Evolutionary conservation across 1,140 invertebrate species (phyloP).

Genomic region (Cataglyphis hispanica): DNA sequence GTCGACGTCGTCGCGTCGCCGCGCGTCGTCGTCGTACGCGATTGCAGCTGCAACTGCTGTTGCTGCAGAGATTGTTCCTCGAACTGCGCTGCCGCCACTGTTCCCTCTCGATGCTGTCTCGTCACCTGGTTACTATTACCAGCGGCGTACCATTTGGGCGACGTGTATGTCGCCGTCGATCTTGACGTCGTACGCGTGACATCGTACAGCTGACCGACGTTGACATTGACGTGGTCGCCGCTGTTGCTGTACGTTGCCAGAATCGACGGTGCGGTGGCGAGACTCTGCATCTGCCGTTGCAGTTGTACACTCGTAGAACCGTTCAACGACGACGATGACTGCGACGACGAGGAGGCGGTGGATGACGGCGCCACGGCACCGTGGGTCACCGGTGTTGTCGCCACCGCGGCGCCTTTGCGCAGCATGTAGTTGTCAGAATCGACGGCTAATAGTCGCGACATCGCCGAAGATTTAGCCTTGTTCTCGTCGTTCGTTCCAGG

Average conservation of each 20-base stretch:
- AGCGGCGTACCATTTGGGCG: constrained; percentile 40
- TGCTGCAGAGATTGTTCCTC: constrained; percentile 31
- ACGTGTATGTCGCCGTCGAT: constrained; percentile 1
- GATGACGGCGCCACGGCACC: constrained; percentile 33
- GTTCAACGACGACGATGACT: constrained; percentile 8
- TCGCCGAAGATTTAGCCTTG: constrained; percentile 80
- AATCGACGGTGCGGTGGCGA: constrained; percentile 32
- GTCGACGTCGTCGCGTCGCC: constrained; percentile 10
- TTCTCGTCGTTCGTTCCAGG: constrained; percentile 59
- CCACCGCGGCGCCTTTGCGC: constrained; percentile 78
- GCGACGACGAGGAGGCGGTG: constrained; percentile 18
- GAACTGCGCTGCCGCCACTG: constrained; percentile 1
- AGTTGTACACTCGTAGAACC: constrained; percentile 35
- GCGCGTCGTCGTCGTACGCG: constrained; percentile 13
- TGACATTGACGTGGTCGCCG: neutral
- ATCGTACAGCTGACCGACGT: constrained; percentile 44
- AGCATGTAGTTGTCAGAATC: constrained; percentile 90
- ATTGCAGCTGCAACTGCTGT: neutral
- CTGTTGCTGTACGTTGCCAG: neutral
- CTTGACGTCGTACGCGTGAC: constrained; percentile 37
- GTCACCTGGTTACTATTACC: constrained; percentile 47
- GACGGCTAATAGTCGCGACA: constrained; percentile 85
- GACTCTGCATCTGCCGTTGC: constrained; percentile 45
- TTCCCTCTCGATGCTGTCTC: constrained; percentile 42
- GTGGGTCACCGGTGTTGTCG: constrained; percentile 43